These are phyloP conservation scores for Cactoblastis cactorum DNA, from an alignment of 2,888 invertebrate genomes.

Conservation along the genomic window DNA sequence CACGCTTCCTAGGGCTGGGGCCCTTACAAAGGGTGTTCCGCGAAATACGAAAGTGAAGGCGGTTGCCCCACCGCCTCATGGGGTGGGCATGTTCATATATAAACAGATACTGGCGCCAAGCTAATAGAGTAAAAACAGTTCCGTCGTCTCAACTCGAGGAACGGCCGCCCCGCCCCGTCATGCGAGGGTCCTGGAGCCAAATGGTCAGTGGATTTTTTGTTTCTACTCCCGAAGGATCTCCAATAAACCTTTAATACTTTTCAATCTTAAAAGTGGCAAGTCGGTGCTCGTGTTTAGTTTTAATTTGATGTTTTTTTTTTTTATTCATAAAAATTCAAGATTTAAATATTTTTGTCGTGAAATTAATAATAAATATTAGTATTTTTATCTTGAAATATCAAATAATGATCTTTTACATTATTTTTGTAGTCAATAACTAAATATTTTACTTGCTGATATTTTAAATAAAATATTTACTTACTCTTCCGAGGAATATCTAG, in stretches of 20 bases:
- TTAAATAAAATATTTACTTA: too few species aligned
- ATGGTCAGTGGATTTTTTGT: conserved; percentile 76
- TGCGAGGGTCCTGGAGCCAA: conserved; percentile 81
- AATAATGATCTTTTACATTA: too few species aligned
- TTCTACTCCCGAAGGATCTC: conserved; percentile 11
- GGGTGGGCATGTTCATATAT: conserved; percentile 62
- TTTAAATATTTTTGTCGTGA: too few species aligned
- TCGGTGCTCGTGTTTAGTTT: neutral
- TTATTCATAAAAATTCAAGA: too few species aligned
- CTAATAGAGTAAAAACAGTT: conserved; percentile 64
- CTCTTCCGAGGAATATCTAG: too few species aligned
- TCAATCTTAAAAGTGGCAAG: neutral
- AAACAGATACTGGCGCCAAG: conserved; percentile 48
- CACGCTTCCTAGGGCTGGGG: conserved; percentile 32
- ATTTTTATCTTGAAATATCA: too few species aligned
- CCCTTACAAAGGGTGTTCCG: conserved; percentile 36
- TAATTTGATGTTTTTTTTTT: neutral
- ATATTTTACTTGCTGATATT: too few species aligned
- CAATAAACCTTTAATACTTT: neutral
- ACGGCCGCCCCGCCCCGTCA: conserved; percentile 69
- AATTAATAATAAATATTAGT: too few species aligned
- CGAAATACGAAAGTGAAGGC: conserved; percentile 64
- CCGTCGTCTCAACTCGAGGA: conserved; percentile 58
- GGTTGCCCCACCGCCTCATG: conserved; percentile 46
- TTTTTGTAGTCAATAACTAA: too few species aligned